Evolutionary conservation across 2,888 invertebrate species (phyloP).

Genomic region (Conistra vaccinii): DNA sequence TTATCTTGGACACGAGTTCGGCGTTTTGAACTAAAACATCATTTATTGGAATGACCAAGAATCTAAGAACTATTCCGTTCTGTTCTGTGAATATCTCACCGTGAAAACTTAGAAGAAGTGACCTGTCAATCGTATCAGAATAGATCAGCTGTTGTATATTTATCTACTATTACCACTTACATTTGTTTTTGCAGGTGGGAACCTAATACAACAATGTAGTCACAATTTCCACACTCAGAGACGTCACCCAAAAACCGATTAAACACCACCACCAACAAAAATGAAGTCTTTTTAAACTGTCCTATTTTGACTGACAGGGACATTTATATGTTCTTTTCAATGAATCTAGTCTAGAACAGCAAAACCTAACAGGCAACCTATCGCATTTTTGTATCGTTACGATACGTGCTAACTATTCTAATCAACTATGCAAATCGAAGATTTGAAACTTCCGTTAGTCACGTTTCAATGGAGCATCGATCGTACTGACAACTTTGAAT

Average conservation of each 20-base stretch:
- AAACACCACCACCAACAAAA: too few relatives aligned
- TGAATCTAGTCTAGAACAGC: constrained; percentile 9
- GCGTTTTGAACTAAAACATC: not conserved
- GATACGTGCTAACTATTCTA: constrained; percentile 59
- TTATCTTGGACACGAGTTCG: not conserved
- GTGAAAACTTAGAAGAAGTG: not conserved
- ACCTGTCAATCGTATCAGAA: not conserved
- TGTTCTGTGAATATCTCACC: not conserved
- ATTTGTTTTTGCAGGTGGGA: too few relatives aligned
- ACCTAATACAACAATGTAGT: too few relatives aligned
- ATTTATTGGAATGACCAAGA: not conserved
- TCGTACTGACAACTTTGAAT: constrained; percentile 17
- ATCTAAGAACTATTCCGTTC: not conserved
- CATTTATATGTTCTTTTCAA: too few relatives aligned
- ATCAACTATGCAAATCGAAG: constrained; percentile 51
- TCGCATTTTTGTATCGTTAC: constrained; percentile 30
- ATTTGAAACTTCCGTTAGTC: constrained; percentile 56
- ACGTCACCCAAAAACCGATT: too few relatives aligned
- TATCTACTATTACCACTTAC: too few relatives aligned
- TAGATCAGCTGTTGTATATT: too few relatives aligned
- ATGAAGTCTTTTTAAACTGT: too few relatives aligned
- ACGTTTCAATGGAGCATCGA: constrained; percentile 28
- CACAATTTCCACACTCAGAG: too few relatives aligned
- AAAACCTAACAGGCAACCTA: constrained; percentile 4
- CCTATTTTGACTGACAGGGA: too few relatives aligned